Base-by-base conservation (phyloP, 2,797 vertebrate genomes). In the Ispidina lecontei region DNA sequence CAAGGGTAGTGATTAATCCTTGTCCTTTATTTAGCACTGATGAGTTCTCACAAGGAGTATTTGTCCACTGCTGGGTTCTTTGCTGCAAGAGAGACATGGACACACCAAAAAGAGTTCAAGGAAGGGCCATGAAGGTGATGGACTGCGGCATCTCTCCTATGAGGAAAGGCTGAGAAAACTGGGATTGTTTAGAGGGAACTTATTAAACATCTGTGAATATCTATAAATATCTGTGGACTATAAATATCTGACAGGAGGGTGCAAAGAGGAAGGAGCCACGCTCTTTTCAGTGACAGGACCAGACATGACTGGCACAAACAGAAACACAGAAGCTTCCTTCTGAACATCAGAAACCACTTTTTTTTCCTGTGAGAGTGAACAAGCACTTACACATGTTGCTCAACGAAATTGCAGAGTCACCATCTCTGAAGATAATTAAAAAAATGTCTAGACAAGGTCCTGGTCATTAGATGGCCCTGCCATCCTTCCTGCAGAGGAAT, bases 401-500 rank as follows among this genome's bases (percentile, higher is more conserved):
- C 35, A 41, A 25, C 8, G 25, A 51, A 14, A 14, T 4, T 47
- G 31, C 11, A 4, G 33, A 54, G n/a, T 39, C 9, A 55, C 43
- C 9, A 12, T 33, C 12, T 28, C 29, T n/a, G 44, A 16, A 68
- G 13, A 12, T n/a, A 49, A 3, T 28, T 21, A 11, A 41, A 63
- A 75, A 49, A 49, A 3, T 10, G 10, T 68, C 28, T 49, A 19
- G 19, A 28, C 14, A 33, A 22, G 7, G 9, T 44, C 33, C 58
- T 12, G n/a, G 12, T 23, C 20, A 69, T 1, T 47, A 19, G 22
- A 13, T 52, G 29, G 26, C 8, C 33, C 15, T 70, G 26, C 9
- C 37, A 37, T 37, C 37, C 37, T 37, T 37, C 37, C 54, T 62
- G 29, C 16, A 41, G 9, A 3, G 3, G 1, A 2, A 0, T 43